Conservation (phyloP, 2,113 vertebrate genomes). For the Potamarius usumacintae region DNA sequence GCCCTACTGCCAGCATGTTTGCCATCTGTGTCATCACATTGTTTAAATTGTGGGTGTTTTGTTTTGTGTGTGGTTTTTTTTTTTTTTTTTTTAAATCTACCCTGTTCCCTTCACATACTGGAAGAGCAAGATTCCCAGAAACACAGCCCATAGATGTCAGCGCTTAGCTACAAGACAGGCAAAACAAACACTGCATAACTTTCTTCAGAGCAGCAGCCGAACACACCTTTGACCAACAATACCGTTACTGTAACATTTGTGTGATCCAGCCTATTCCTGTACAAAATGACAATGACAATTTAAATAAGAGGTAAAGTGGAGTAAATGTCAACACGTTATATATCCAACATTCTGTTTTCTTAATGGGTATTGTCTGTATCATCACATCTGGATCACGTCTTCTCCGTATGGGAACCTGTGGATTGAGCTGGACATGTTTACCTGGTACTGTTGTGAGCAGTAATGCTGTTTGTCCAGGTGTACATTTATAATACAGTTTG, state of each 20-base stretch:
- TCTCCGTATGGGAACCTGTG: neutral
- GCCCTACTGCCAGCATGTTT: neutral
- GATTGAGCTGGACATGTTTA: neutral
- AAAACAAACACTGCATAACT: neutral
- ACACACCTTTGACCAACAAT: neutral
- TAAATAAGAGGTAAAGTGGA: neutral
- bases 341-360: neutral
- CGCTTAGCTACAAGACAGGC: neutral
- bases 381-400: neutral
- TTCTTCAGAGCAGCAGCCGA: neutral
- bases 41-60: neutral
- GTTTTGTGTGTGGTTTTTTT: neutral
- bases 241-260: neutral
- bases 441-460: neutral
- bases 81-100: neutral
- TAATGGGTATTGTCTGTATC: neutral
- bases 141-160: slow-evolving; percentile 1
- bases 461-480: neutral
- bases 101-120: slow-evolving; percentile 30
- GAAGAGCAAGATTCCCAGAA: slow-evolving; percentile 39
- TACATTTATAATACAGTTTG: neutral
- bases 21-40: slow-evolving; percentile 2
- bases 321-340: neutral
- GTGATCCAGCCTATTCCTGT: neutral
- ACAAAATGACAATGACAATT: neutral